Percentiles rank a stretch among this genome's conserved stretches.
Evolutionary conservation across 2,113 vertebrate species (phyloP).

Genomic region (Actenoides hombroni): DNA sequence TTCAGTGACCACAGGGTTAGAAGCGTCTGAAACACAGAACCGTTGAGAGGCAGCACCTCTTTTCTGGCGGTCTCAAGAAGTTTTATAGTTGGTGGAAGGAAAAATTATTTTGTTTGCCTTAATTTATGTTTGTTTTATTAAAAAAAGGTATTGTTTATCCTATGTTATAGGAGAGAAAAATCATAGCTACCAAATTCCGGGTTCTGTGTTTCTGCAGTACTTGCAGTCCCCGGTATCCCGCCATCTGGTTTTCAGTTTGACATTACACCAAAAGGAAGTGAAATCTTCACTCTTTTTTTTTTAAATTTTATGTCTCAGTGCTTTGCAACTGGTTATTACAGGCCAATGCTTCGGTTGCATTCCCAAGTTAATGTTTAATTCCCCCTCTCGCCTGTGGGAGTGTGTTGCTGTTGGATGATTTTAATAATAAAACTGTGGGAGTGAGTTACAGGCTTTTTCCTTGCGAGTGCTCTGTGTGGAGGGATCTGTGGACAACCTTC

Average conservation of each 20-base stretch:
- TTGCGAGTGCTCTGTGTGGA: not conserved
- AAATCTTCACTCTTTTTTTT: not conserved
- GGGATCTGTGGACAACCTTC: not conserved
- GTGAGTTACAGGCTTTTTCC: not conserved
- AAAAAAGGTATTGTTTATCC: not conserved
- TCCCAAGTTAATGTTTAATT: not conserved
- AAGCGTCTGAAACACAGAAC: accelerated
- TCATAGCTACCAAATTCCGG: not conserved
- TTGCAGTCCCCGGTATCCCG: not conserved
- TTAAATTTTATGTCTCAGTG: not conserved
- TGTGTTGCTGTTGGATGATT: not conserved
- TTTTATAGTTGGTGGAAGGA: not conserved
- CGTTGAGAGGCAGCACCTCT: not conserved
- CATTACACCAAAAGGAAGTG: not conserved
- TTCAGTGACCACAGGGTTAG: not conserved
- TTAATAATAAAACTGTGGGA: not conserved
- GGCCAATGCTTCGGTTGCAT: not conserved
- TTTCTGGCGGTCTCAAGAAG: not conserved
- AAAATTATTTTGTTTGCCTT: not conserved
- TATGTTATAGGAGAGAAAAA: not conserved
- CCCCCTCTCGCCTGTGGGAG: accelerated
- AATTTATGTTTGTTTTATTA: not conserved
- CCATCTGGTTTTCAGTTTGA: not conserved
- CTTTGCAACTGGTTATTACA: not conserved
- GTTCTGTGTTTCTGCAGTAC: not conserved